A percentile compares a stretch with the other conserved stretches of the same genome.
Conservation (phyloP, 2,797 vertebrate species). For the Molossus alvarezi region DNA sequence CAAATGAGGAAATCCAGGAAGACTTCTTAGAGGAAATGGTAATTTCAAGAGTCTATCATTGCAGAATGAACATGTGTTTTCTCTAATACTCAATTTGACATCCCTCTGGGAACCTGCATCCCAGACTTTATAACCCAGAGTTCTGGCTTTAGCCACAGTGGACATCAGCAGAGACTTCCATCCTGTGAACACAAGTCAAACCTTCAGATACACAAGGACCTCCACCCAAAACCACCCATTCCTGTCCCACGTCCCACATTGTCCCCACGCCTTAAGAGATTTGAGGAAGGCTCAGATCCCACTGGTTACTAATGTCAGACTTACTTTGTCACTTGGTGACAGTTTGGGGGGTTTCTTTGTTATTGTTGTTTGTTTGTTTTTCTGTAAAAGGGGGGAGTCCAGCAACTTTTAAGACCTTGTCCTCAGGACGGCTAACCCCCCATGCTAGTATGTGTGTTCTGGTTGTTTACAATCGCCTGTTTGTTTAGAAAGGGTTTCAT, state of each 20-base stretch:
- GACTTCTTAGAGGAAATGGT: background rate
- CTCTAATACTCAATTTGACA: background rate
- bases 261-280: background rate
- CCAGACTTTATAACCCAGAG: background rate
- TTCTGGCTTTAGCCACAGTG: background rate
- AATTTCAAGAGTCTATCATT: background rate
- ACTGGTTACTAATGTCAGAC: background rate
- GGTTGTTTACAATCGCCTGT: background rate
- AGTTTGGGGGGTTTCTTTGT: background rate
- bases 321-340: background rate
- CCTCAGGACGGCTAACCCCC: background rate
- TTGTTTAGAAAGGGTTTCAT: constrained; percentile 6
- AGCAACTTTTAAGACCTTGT: background rate
- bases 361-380: background rate
- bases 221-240: too few relatives aligned
- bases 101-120: background rate
- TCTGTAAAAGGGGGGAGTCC: background rate
- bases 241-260: background rate
- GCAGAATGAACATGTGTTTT: background rate
- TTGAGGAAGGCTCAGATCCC: background rate
- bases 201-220: background rate
- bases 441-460: background rate
- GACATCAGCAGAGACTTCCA: background rate
- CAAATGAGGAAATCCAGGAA: background rate
- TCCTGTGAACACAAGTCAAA: background rate